Evolutionary conservation across 1,140 invertebrate genomes (phyloP), one percentile per base, ranked within the genome.

Genomic region (Drosophila virilis): DNA sequence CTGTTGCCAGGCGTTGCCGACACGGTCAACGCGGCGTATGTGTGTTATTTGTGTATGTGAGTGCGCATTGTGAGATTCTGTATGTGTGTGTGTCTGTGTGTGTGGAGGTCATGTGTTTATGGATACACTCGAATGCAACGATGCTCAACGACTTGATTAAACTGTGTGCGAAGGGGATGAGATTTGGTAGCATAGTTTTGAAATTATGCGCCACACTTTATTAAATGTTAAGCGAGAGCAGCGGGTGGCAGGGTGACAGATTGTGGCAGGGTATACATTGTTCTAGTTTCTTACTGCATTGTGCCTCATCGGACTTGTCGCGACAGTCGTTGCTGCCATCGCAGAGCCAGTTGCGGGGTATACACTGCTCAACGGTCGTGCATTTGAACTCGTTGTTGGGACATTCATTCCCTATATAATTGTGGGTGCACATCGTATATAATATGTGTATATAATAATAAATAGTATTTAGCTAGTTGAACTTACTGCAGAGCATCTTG

Each of bases 311-410:
- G 35, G 94, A 94, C 60, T 94, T 94, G 90, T 96, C 96, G 15
- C 93, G 93, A 92, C 97, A 97, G 92, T 97, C 96, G 70, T 94
- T 93, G 89, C 95, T 95, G 61, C 93, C 94, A 91, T 96, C 97
- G 93, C 97, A 97, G 48, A 96, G 94, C 96, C 96, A 97, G 68
- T 95, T 94, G 15, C 92, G 91, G 28, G 96, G 96, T 82, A 97
- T 96, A 90, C 96, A 97, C 59, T 91, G 91, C 76, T 94, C 94
- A 33, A 94, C 94, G 90, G 94, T 94, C 57, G 92, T 92, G 90
- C 94, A 95, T 54, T 91, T 91, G 74, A 92, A 82, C 66, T 92
- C 91, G 73, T 86, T 80, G 68, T 82, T 78, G 77, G 77, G 78
- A 71, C 91, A 92, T 74, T 80, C 77, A 58, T 84, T 86, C 74